Base-by-base conservation (phyloP, 2,888 invertebrate genomes). In the Capitulum mitella region DNA sequence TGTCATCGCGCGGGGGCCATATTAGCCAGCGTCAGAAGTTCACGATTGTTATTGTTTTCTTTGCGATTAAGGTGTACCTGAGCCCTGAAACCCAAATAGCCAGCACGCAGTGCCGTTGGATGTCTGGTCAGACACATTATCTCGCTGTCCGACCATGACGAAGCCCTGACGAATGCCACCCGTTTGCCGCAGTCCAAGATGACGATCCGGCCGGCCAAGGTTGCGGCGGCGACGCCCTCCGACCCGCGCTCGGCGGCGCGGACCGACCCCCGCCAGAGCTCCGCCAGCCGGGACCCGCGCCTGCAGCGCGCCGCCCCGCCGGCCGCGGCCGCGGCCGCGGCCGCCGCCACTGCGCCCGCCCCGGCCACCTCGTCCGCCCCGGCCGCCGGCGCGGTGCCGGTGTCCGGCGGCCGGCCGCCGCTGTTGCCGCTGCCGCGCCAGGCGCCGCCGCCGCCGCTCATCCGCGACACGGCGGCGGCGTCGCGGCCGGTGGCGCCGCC, bases 391-490 rank as follows among this genome's bases (percentile, higher is more conserved):
- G 54, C 54, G n/a, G 54, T 6, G n/a, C 3, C 26, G 3, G 22
- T 43, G 6, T 5, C 43, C 43, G 43, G 58, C 51, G 58, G 58
- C n/a, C 58, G 58, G 1, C n/a, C 58, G 2, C 22, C n/a, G 1
- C 58, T 58, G 58, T 14, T 58, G 58, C 58, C 58, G n/a, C 6
- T 29, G n/a, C 58, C 58, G 29, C 58, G n/a, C 6, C 37, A 8
- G 70, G 22, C 70, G 70, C 70, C 70, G 37, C 70, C 70, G 37
- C 70, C 70, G 70, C 70, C 70, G 34, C 5, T 70, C 6, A 70
- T 70, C 8, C 70, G 70, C 22, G 29, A 58, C 58, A 58, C 58
- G 10, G 14, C 22, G 22, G 58, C 58, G 1, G 58, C 58, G n/a
- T 29, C 29, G 58, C 58, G 58, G 29, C 58, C 58, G 58, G 8